Evolutionary conservation across 1,140 invertebrate genomes (phyloP).

Genomic region (Drosophila persimilis): DNA sequence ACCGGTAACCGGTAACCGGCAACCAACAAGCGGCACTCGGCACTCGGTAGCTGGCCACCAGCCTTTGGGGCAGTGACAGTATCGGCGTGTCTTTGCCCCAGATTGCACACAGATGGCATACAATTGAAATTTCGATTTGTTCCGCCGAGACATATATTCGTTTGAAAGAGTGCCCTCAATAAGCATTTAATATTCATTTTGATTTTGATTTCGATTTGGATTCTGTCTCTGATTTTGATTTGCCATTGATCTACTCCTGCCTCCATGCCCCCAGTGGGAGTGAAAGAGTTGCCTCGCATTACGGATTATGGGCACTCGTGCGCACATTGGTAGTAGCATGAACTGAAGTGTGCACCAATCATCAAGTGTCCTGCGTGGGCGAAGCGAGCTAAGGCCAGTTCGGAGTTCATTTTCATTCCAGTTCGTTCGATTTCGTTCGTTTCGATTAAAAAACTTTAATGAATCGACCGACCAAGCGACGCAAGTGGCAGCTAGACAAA

Average conservation of each 20-base stretch:
- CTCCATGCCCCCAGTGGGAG: no score
- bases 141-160: no score
- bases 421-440: conserved; percentile 10
- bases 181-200: conserved; percentile 31
- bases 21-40: no score
- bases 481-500: conserved; percentile 36
- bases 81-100: neutral
- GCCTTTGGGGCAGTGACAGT: no score
- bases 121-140: conserved; percentile 17
- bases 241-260: neutral
- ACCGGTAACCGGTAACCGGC: neutral
- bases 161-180: conserved; percentile 11
- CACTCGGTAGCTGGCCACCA: no score
- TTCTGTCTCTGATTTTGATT: neutral
- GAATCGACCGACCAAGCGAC: conserved; percentile 1
- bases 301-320: no score
- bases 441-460: conserved; percentile 42
- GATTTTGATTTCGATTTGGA: conserved; percentile 17
- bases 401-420: conserved; percentile 33
- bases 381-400: no score
- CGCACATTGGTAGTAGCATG: no score
- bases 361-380: no score
- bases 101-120: neutral
- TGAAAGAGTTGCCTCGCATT: no score
- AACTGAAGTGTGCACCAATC: no score